Evolutionary conservation across 2,113 vertebrate genomes (phyloP).

Genomic region (Protobothrops mucrosquamatus): DNA sequence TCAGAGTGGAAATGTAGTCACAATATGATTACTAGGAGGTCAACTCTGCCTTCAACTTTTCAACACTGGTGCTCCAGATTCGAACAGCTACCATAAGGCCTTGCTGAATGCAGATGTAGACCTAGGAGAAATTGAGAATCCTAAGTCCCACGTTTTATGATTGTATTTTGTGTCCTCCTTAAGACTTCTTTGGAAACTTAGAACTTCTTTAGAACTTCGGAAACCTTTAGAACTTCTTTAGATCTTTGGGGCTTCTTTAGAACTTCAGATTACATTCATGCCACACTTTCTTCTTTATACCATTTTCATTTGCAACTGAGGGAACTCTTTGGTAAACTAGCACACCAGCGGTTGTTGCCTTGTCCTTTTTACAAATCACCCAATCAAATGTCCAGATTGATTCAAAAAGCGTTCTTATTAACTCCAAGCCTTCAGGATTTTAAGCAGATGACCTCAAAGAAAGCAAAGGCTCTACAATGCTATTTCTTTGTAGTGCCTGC

Average conservation of each 20-base stretch:
- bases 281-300: neutral
- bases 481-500: conserved; percentile 37
- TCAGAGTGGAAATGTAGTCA: neutral
- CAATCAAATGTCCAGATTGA: conserved; percentile 33
- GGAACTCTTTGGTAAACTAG: neutral
- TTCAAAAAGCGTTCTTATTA: conserved; percentile 32
- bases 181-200: neutral
- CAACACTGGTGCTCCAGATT: neutral
- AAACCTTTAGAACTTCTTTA: neutral
- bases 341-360: neutral
- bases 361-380: conserved; percentile 5
- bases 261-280: neutral
- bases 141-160: neutral
- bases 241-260: neutral
- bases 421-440: neutral
- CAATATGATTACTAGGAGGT: fast-evolving
- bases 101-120: neutral
- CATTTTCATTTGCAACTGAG: neutral
- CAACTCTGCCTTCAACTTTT: neutral
- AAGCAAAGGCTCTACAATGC: conserved; percentile 31
- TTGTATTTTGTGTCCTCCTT: neutral
- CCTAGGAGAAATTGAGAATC: neutral
- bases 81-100: neutral
- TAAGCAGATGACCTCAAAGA: conserved; percentile 8
- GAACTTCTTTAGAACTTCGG: neutral